Base-by-base conservation (phyloP, 2,888 invertebrate genomes). In the Yponomeuta evonymella region DNA sequence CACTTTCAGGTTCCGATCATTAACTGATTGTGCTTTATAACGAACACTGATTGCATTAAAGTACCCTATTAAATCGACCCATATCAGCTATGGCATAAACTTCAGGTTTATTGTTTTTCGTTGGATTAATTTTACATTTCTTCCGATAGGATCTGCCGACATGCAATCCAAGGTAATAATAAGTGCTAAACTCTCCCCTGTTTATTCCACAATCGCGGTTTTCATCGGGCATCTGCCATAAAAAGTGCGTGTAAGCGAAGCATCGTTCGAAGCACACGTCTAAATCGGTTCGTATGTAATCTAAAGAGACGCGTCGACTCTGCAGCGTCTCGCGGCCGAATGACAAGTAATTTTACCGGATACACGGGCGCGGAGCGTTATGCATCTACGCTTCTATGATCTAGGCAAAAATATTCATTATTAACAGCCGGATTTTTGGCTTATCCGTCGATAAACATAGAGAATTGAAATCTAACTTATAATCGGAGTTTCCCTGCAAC, bases 371-470 rank as follows among this genome's bases (percentile, higher is more conserved):
- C 78, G 78, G 15, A 68, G 75, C 82, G 85, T 79, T 79, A 81
- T 83, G 83, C 83, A 82, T 80, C 80, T 79, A 72, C 75, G 78
- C 75, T 72, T 74, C 76, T 79, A 78, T 81, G 83, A 81, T 81
- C 81, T 78, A 72, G 51, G 30, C 51, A 58, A 65, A 67, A 70
- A 72, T 63, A 70, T 70, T 63, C 69, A 65, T 65, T 69, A 48
- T 23, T 12, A 68, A 64, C 67, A 67, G 36, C 66, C 23, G 58
- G 43, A 15, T 58, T 67, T 68, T 29, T 29, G 30, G 68, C 29
- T 51, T n/a, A 68, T 58, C 29, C 58, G 15, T 51, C 68, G 30
- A 29, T 29, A 10, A 51, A 71, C n/a, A 43, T 43, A 48, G n/a
- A 69, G 10, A 48, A 36, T 71, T 43, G 5, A 1, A 43, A 43